A percentile compares a stretch with the other conserved stretches of the same genome.
Evolutionary conservation across 2,888 invertebrate species (phyloP).

Genomic region (Geotrupes spiniger): DNA sequence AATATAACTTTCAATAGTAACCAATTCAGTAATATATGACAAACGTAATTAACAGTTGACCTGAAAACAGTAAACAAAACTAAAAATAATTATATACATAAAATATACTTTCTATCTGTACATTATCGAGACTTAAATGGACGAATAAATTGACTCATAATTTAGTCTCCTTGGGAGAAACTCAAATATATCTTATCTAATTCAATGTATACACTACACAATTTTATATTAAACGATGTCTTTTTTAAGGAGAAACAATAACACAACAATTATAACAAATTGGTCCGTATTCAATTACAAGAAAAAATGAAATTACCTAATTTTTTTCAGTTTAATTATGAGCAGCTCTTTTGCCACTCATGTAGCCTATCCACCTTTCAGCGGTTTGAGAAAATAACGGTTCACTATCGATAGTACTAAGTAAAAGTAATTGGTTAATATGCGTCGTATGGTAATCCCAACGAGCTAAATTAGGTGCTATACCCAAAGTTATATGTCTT

Average conservation of each 20-base stretch:
- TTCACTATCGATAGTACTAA: slow-evolving; percentile 82
- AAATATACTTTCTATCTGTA: too few species aligned
- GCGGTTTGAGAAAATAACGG: slow-evolving; percentile 80
- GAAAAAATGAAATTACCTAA: not conserved
- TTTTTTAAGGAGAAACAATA: slow-evolving; percentile 9
- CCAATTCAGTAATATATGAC: too few species aligned
- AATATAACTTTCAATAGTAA: too few species aligned
- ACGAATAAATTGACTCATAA: slow-evolving; percentile 21
- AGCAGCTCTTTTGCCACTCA: slow-evolving; percentile 90
- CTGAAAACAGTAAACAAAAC: too few species aligned
- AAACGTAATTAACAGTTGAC: too few species aligned
- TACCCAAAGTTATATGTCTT: slow-evolving; percentile 85
- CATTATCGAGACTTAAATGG: slow-evolving; percentile 6
- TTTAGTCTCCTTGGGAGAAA: slow-evolving; percentile 17
- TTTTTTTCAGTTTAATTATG: slow-evolving; percentile 72
- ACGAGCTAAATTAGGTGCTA: slow-evolving; percentile 90
- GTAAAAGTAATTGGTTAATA: slow-evolving; percentile 87
- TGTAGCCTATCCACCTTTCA: slow-evolving; percentile 91
- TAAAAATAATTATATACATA: too few species aligned
- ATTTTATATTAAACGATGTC: not conserved
- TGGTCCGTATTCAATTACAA: slow-evolving; percentile 17
- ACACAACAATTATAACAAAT: slow-evolving; percentile 20
- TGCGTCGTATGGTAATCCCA: slow-evolving; percentile 99
- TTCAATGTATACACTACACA: not conserved
- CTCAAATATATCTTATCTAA: slow-evolving; percentile 8